Evolutionary conservation across 2,888 invertebrate species (phyloP), one percentile per base, ranked within the genome.

Genomic region (Lutraria lutraria): DNA sequence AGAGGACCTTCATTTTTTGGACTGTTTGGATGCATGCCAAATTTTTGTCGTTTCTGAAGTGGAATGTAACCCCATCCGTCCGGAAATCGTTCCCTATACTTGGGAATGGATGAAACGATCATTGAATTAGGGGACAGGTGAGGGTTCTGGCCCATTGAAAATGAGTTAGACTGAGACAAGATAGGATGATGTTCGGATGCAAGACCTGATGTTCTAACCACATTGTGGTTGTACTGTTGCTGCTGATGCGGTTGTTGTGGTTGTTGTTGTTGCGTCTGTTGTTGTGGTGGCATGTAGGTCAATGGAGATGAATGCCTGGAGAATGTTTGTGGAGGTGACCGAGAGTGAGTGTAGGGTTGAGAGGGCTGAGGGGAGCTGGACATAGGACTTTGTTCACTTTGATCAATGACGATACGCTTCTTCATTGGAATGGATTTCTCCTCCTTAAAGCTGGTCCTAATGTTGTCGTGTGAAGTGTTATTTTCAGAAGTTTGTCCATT

Each of bases 391-490:
- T 85, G 90, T 34, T 90, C 90, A 43, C 80, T 53, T 80, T 88
- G 91, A 72, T 91, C 91, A n/a, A 91, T 52, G 68, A 92, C 91
- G 31, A 89, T 85, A 31, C 92, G 88, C 52, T 92, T 92, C 86
- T 92, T 92, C 92, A 92, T 90, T 4, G 92, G 92, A 68, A 92
- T 89, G 8, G 90, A 91, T 79, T 91, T 90, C 53, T 92, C 92
- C 72, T 92, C 92, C 60, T 92, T 90, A n/a, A 92, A 91, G 53
- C 90, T 88, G 25, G 92, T 89, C 52, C 89, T 84, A 19, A 52
- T 56, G 12, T 81, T 56, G n/a, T 90, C 89, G 29, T 56, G 63
- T 16, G 54, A 21, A 43, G 52, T 60, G 43, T 81, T 85, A 16
- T 68, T 79, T 0, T 87, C 89, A 80, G 81, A 60, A 29, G 53